Conservation (phyloP, 1,140 invertebrate genomes). For the Paraescarpia echinospica region DNA sequence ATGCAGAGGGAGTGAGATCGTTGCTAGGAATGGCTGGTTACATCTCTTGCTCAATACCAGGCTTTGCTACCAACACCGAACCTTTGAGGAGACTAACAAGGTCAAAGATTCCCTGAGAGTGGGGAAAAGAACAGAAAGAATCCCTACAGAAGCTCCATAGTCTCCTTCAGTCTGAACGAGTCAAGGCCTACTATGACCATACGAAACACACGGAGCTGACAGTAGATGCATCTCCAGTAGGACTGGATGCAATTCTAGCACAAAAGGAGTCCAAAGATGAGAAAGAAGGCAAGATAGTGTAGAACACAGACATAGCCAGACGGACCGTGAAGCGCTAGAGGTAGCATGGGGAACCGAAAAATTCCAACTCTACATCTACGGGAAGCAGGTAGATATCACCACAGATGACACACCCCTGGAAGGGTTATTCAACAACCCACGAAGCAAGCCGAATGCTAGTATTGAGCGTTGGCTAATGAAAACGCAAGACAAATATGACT, state of each 20-base stretch:
- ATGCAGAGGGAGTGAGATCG: conserved; percentile 8
- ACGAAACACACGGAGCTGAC: conserved; percentile 10
- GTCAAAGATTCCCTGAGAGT: background rate
- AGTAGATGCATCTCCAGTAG: conserved; percentile 16
- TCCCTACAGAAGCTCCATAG: background rate
- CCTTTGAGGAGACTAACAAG: no score
- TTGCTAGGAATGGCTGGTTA: no score
- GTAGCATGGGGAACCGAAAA: background rate
- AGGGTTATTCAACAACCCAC: conserved; percentile 13
- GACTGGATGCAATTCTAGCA: conserved; percentile 10
- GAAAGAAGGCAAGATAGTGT: background rate
- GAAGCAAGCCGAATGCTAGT: conserved; percentile 8
- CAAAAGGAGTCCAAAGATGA: conserved; percentile 18
- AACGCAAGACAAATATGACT: conserved; percentile 9
- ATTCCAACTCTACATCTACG: conserved; percentile 16
- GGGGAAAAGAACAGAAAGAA: background rate
- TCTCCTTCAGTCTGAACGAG: background rate
- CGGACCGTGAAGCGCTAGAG: conserved; percentile 16
- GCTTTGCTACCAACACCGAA: no score
- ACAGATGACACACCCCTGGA: conserved; percentile 21
- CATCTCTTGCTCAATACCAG: no score
- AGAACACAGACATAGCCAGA: conserved; percentile 14
- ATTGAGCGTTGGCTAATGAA: conserved; percentile 19
- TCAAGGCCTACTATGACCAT: background rate
- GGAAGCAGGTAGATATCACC: conserved; percentile 2